These are phyloP conservation scores for Hymenopus coronatus DNA, from an alignment of 2,888 invertebrate species.

Conservation along the genomic window DNA sequence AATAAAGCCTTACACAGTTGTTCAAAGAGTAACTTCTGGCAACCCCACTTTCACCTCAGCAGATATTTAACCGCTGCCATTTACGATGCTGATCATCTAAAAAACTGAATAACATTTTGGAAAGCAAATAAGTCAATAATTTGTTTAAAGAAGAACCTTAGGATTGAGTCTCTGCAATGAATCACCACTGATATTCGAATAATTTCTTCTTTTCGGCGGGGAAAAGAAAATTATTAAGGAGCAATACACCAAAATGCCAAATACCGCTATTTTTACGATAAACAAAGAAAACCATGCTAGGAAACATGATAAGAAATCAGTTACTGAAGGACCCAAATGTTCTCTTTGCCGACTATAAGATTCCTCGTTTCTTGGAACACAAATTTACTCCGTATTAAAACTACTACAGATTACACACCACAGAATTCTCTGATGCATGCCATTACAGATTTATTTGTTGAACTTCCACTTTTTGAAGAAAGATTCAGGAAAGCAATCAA, in stretches of 20 bases:
- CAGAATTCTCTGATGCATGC: conserved; percentile 97
- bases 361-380: conserved; percentile 97
- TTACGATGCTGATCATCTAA: no score
- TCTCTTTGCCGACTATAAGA: conserved; percentile 96
- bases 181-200: conserved; percentile 98
- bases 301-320: conserved; percentile 97
- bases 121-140: background rate
- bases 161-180: conserved; percentile 62
- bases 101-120: no score
- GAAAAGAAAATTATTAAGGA: conserved; percentile 98
- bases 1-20: no score
- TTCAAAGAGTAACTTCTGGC: no score
- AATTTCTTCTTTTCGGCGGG: conserved; percentile 95
- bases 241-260: conserved; percentile 95
- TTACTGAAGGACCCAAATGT: conserved; percentile 97
- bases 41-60: no score
- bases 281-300: conserved; percentile 98
- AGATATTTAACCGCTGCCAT: no score
- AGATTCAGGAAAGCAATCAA: conserved; percentile 91
- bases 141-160: background rate
- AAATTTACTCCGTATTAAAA: conserved; percentile 96
- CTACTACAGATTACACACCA: conserved; percentile 93
- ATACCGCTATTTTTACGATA: conserved; percentile 98
- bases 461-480: conserved; percentile 94
- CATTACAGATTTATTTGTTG: conserved; percentile 95